phyloP scores from a whole-genome alignment of 2,113 vertebrate genomes.

The Cebus imitator region DNA sequence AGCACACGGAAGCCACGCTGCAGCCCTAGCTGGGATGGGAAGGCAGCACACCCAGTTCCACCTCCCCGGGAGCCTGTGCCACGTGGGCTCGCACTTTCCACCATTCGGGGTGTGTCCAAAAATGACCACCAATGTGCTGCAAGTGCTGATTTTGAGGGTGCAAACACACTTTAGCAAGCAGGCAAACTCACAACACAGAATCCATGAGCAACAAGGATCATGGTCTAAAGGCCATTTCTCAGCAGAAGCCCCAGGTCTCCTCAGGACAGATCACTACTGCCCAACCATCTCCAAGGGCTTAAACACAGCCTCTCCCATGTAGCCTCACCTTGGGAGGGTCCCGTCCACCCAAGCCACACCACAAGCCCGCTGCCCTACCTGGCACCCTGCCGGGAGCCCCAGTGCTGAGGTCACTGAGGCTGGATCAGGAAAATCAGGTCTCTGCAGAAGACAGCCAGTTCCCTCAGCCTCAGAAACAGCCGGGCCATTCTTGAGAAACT shows the following conservation, averaged over 20 bases:
- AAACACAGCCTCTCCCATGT: neutral
- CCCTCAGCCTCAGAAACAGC: neutral
- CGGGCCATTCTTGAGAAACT: neutral
- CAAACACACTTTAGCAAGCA: neutral
- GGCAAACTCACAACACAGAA: neutral
- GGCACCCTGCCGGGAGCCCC: rapidly evolving
- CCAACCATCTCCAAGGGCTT: neutral
- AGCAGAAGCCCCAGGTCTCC: neutral
- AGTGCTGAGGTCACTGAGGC: neutral
- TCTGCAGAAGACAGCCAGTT: neutral
- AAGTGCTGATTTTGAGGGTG: neutral
- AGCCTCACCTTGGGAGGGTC: rapidly evolving
- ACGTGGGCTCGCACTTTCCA: neutral
- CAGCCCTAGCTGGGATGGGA: rapidly evolving
- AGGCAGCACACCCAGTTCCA: rapidly evolving
- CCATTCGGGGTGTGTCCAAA: neutral
- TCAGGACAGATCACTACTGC: rapidly evolving
- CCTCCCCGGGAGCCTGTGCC: rapidly evolving
- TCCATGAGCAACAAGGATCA: rapidly evolving
- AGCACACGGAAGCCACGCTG: rapidly evolving
- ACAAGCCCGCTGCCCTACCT: rapidly evolving
- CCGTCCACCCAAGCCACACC: rapidly evolving
- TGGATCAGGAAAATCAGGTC: rapidly evolving
- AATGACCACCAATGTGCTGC: rapidly evolving
- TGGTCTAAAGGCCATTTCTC: rapidly evolving